phyloP scores from a whole-genome alignment of 2,888 invertebrate genomes.

The Orchesellides sinensis region DNA sequence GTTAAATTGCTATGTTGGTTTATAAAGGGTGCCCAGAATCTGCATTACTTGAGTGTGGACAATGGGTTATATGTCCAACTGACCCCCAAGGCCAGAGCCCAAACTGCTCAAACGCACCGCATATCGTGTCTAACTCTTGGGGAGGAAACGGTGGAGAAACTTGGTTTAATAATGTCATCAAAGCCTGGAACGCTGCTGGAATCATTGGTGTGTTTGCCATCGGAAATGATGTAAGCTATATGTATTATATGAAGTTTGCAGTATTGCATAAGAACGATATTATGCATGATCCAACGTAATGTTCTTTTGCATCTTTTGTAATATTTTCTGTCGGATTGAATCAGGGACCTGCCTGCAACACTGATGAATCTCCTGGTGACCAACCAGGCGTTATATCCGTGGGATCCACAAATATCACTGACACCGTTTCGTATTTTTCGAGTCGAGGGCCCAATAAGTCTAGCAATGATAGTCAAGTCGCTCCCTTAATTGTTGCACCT shows the following conservation, averaged over 20 bases:
- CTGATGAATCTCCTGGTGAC: slow-evolving; percentile 22
- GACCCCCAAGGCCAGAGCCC: background rate
- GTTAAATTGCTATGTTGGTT: background rate
- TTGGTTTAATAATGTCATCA: slow-evolving; percentile 30
- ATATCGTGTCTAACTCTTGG: slow-evolving; percentile 42
- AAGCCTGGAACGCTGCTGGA: slow-evolving; percentile 24
- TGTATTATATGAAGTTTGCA: background rate
- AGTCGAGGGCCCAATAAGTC: slow-evolving; percentile 39
- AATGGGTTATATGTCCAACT: slow-evolving; percentile 31
- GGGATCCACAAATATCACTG: slow-evolving; percentile 25
- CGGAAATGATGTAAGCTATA: slow-evolving; percentile 29
- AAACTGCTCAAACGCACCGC: slow-evolving; percentile 26
- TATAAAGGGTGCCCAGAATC: slow-evolving; percentile 2
- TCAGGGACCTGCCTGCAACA: slow-evolving; percentile 34
- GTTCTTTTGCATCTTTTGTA: too few species aligned
- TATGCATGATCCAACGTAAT: background rate
- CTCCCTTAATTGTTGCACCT: slow-evolving; percentile 32
- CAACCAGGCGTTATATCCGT: slow-evolving; percentile 15
- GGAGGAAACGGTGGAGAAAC: slow-evolving; percentile 23
- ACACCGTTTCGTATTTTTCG: slow-evolving; percentile 28
- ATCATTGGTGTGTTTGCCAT: slow-evolving; percentile 23
- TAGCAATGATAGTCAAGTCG: background rate
- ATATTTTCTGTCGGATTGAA: too few species aligned
- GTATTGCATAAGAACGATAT: background rate
- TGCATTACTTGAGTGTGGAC: slow-evolving; percentile 38